Percentiles rank a stretch among this genome's conserved stretches.
Conservation (phyloP, 2,888 invertebrate species). For the Marasmarcha lunaedactyla region DNA sequence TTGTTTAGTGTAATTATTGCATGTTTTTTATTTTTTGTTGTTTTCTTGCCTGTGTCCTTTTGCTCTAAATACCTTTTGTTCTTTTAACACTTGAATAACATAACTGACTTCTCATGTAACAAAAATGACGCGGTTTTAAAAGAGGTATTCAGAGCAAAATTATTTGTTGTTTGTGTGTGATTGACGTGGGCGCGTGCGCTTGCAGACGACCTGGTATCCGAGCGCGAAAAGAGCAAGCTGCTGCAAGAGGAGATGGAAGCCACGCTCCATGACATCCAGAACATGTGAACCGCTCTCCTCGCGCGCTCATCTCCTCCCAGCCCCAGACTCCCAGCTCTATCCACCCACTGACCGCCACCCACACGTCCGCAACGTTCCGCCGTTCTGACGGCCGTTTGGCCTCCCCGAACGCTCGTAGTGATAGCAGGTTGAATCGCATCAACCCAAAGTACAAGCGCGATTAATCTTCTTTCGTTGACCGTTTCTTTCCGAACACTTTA, state of each 20-base stretch:
- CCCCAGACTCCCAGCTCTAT: conserved; percentile 18
- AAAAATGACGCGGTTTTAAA: too few species aligned
- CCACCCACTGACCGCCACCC: neutral
- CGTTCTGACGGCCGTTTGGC: too few species aligned
- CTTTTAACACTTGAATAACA: conserved; percentile 1
- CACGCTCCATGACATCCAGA: conserved; percentile 98
- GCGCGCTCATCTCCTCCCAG: conserved; percentile 24
- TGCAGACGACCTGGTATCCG: conserved; percentile 95
- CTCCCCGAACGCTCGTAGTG: too few species aligned
- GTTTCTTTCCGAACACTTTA: neutral
- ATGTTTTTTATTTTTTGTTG: conserved; percentile 51
- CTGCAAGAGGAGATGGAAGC: conserved; percentile 99
- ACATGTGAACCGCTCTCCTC: conserved; percentile 82
- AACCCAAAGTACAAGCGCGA: too few species aligned
- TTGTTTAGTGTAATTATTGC: conserved; percentile 37
- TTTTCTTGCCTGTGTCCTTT: conserved; percentile 41
- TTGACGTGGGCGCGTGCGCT: conserved; percentile 60
- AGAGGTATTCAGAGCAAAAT: conserved; percentile 15
- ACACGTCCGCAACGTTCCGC: neutral
- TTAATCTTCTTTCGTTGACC: conserved; percentile 5
- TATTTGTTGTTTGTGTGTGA: conserved; percentile 43
- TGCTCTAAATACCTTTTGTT: conserved; percentile 21
- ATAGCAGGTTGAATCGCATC: too few species aligned
- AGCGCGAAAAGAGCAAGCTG: conserved; percentile 95
- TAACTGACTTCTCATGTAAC: too few species aligned